phyloP scores from a whole-genome alignment of 2,797 vertebrate species.

The Carduelis carduelis region DNA sequence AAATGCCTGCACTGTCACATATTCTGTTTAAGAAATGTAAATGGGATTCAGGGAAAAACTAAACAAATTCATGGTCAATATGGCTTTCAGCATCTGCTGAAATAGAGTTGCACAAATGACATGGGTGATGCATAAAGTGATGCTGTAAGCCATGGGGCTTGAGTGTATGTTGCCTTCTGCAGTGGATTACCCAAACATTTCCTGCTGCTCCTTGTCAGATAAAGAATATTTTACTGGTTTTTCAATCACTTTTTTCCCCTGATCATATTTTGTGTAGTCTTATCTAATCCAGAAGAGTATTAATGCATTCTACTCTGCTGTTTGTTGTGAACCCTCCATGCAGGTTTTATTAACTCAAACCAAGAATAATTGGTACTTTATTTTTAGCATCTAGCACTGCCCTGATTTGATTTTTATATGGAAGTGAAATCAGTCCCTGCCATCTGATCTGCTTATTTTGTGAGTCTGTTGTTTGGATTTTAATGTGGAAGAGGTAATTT shows the following conservation, averaged over 20 bases:
- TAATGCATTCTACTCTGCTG: background rate
- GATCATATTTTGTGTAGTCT: background rate
- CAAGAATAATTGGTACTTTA: background rate
- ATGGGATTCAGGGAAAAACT: background rate
- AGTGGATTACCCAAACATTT: background rate
- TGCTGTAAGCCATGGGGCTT: background rate
- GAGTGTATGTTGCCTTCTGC: background rate
- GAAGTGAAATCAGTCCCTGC: background rate
- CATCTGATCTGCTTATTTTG: background rate
- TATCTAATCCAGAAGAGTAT: background rate
- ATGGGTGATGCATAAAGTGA: background rate
- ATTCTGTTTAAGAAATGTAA: background rate
- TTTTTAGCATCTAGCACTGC: background rate
- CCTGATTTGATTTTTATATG: background rate
- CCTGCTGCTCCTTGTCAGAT: background rate
- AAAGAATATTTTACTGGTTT: background rate
- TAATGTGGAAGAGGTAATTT: background rate
- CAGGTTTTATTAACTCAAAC: background rate
- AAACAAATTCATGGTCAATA: background rate
- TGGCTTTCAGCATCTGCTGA: background rate
- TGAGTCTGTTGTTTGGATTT: background rate
- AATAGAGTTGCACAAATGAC: background rate
- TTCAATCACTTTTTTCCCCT: fast-evolving
- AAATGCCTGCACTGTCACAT: background rate
- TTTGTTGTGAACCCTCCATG: background rate